These are phyloP conservation scores for Zaprionus nigranus DNA, from an alignment of 1,140 invertebrate species.

Conservation along the genomic window DNA sequence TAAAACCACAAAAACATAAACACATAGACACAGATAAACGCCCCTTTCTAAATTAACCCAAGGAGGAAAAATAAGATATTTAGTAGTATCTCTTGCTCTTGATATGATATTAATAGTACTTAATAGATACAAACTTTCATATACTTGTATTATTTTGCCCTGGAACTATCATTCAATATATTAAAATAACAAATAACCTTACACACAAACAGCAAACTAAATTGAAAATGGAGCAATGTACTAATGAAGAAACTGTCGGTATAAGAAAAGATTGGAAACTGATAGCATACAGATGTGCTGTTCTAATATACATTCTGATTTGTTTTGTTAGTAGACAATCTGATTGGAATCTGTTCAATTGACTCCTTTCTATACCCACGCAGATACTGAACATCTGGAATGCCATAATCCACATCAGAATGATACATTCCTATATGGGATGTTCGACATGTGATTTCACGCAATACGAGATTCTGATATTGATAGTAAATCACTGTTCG, in stretches of 20 bases:
- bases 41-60: too few relatives aligned
- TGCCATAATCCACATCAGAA: not conserved
- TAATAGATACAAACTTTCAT: too few relatives aligned
- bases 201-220: not conserved
- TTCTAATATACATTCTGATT: not conserved
- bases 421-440: not conserved
- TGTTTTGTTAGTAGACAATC: constrained; percentile 20
- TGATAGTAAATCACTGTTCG: not conserved
- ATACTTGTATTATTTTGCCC: too few relatives aligned
- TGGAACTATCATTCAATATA: not conserved
- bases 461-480: not conserved
- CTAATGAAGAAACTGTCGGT: not conserved
- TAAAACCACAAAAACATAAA: too few relatives aligned
- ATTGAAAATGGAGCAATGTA: not conserved
- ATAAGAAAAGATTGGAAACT: not conserved
- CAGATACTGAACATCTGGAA: not conserved
- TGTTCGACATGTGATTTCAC: not conserved
- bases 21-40: too few relatives aligned
- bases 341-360: not conserved
- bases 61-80: too few relatives aligned
- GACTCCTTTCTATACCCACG: not conserved
- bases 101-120: too few relatives aligned
- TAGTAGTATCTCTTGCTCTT: too few relatives aligned
- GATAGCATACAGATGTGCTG: not conserved
- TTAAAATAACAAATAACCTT: not conserved